A percentile compares a stretch with the other conserved stretches of the same genome.
Conservation (phyloP, 92 coral and sea anemone genomes). For the Umimayanthus kanabou region DNA sequence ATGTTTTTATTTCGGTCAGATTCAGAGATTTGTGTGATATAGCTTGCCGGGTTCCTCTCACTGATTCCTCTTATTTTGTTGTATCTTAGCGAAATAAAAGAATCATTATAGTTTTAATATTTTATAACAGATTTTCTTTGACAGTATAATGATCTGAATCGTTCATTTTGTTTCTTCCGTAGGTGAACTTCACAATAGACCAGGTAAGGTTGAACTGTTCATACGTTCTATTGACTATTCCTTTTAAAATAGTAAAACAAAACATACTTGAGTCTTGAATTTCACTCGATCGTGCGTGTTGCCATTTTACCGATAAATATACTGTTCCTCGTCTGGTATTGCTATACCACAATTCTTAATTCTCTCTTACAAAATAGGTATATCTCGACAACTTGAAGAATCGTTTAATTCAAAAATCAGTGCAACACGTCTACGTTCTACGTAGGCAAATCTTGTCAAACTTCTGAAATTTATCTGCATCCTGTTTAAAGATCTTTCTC, state of each 20-base stretch:
- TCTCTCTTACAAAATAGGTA: background rate
- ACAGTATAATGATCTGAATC: background rate
- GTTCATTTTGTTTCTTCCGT: conserved; percentile 12
- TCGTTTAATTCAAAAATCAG: background rate
- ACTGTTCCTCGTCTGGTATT: background rate
- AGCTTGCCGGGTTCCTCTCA: background rate
- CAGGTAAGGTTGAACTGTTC: conserved; percentile 70
- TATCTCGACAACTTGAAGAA: background rate
- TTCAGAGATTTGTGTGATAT: background rate
- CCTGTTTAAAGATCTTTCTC: too few species aligned
- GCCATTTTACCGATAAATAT: background rate
- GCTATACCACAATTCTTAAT: background rate
- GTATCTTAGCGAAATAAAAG: background rate
- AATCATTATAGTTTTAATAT: background rate
- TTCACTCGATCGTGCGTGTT: conserved; percentile 4
- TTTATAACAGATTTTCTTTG: background rate
- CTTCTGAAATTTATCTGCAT: too few species aligned
- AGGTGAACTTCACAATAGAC: conserved; percentile 98
- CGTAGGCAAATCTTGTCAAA: background rate
- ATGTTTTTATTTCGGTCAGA: background rate
- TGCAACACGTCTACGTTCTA: too few species aligned
- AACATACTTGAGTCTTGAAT: background rate
- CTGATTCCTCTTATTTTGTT: background rate
- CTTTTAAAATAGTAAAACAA: background rate
- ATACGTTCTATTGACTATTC: background rate